Percentiles rank a stretch among this genome's conserved stretches.
Evolutionary conservation across 2,113 vertebrate species (phyloP).

Genomic region (Sula dactylatra): DNA sequence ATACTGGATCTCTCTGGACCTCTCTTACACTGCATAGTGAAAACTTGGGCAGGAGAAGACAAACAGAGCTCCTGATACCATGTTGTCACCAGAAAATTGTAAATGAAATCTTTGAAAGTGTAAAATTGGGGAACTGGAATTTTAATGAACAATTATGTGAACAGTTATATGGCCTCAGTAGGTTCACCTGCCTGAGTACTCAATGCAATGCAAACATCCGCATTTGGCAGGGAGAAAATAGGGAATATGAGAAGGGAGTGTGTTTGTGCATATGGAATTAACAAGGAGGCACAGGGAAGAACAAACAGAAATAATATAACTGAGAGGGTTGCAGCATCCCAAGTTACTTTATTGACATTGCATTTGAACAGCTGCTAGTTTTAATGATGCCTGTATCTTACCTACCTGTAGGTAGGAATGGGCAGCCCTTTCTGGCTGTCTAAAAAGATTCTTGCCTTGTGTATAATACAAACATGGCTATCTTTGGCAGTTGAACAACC

Average conservation of each 20-base stretch:
- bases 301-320: background rate
- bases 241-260: background rate
- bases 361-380: background rate
- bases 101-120: background rate
- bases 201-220: no score
- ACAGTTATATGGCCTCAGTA: background rate
- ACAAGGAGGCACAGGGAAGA: background rate
- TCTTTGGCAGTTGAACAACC: background rate
- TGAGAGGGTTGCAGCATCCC: background rate
- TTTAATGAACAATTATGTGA: background rate
- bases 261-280: background rate
- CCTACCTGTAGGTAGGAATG: background rate
- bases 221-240: background rate
- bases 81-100: background rate
- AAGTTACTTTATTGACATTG: background rate
- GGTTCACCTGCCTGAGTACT: rapidly evolving
- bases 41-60: background rate
- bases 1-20: background rate
- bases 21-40: background rate
- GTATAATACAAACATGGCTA: background rate
- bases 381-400: background rate
- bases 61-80: background rate
- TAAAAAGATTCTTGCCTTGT: background rate
- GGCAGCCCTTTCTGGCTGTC: background rate
- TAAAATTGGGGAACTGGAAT: background rate